Conservation (phyloP, 2,888 invertebrate species). For the Protula sp. region DNA sequence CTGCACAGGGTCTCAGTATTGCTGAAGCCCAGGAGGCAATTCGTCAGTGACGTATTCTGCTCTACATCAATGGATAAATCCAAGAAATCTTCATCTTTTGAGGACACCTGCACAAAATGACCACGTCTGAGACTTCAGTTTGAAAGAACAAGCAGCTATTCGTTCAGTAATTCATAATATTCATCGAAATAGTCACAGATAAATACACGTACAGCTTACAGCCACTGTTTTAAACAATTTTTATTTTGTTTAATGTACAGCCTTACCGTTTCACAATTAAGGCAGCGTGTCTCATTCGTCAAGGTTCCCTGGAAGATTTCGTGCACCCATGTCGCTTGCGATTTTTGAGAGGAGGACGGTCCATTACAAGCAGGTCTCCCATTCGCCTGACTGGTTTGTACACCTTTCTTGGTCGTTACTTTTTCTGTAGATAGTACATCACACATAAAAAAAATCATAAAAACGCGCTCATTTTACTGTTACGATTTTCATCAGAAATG, state of each 20-base stretch:
- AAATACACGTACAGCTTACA: too few relatives aligned
- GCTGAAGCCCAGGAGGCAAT: constrained; percentile 94
- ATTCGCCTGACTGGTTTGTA: not conserved
- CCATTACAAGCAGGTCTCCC: not conserved
- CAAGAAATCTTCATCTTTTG: constrained; percentile 98
- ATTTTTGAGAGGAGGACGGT: constrained; percentile 8
- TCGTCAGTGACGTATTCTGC: constrained; percentile 98
- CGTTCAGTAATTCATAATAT: not conserved
- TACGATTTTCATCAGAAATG: too few relatives aligned
- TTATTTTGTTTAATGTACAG: too few relatives aligned
- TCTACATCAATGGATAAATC: constrained; percentile 98
- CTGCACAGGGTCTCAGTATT: constrained; percentile 97
- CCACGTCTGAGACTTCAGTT: too few relatives aligned
- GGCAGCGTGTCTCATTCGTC: constrained; percentile 96
- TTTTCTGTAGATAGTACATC: too few relatives aligned
- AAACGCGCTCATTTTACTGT: too few relatives aligned
- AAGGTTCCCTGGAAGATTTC: constrained; percentile 99
- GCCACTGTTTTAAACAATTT: too few relatives aligned
- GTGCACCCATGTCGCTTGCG: constrained; percentile 89
- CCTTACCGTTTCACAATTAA: constrained; percentile 95
- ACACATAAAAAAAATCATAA: too few relatives aligned
- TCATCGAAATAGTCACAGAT: not conserved
- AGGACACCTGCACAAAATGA: constrained; percentile 64
- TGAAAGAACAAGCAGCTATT: not conserved
- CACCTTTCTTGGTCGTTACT: too few relatives aligned